phyloP scores from a whole-genome alignment of 2,797 vertebrate species.

The Enteromius mattozi region DNA sequence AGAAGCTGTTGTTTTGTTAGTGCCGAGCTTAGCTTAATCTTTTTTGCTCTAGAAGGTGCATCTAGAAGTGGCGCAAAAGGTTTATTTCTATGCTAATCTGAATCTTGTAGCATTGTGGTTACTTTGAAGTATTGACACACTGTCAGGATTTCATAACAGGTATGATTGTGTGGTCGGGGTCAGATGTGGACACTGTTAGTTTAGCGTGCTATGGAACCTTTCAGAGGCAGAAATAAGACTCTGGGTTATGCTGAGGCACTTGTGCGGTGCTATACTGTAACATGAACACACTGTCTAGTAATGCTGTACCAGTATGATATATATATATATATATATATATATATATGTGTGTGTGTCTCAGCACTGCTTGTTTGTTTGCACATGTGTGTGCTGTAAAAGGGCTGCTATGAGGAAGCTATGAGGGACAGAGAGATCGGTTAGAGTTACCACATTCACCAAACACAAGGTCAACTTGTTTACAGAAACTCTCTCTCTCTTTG shows the following conservation, averaged over 20 bases:
- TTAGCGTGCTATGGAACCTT: slow-evolving; percentile 57
- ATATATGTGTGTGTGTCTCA: slow-evolving; percentile 21
- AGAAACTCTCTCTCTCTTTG: slow-evolving; percentile 14
- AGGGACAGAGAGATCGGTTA: slow-evolving; percentile 52
- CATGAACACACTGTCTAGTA: slow-evolving; percentile 27
- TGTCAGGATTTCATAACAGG: not conserved
- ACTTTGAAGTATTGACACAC: not conserved
- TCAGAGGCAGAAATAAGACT: slow-evolving; percentile 57
- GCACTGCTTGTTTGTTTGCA: slow-evolving; percentile 42
- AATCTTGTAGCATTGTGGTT: slow-evolving; percentile 4
- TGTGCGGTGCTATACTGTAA: slow-evolving; percentile 33
- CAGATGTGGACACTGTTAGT: slow-evolving; percentile 21
- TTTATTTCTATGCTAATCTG: slow-evolving; percentile 7
- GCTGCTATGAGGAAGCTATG: slow-evolving; percentile 35
- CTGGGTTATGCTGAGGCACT: slow-evolving; percentile 12
- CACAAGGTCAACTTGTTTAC: slow-evolving; percentile 59
- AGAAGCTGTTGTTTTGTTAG: slow-evolving; percentile 5
- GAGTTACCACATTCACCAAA: slow-evolving; percentile 47
- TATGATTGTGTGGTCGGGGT: slow-evolving; percentile 13
- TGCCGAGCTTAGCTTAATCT: not conserved
- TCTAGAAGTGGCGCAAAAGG: not conserved
- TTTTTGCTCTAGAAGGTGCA: not conserved
- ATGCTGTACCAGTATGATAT: slow-evolving; percentile 12
- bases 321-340: not conserved
- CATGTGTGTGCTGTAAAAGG: slow-evolving; percentile 18